Conservation (phyloP, 2,113 vertebrate genomes). For the Myodes glareolus region DNA sequence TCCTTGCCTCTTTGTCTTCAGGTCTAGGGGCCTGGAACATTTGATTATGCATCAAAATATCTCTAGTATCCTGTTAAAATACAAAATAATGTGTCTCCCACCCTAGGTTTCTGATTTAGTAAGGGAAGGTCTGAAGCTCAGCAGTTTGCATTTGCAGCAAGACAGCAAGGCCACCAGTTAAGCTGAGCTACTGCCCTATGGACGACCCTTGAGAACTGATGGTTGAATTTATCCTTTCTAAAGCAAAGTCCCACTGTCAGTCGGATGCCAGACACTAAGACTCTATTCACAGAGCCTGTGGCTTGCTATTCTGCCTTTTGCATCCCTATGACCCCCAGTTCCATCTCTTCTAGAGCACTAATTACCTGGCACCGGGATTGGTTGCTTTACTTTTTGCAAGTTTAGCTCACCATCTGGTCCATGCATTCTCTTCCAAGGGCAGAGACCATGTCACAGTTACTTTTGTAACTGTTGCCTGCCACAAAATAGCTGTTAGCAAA, state of each 20-base stretch:
- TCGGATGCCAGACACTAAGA: background rate
- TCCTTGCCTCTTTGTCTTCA: background rate
- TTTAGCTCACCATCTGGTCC: background rate
- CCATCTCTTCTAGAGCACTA: background rate
- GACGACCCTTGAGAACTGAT: background rate
- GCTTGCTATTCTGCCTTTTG: background rate
- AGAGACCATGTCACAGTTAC: background rate
- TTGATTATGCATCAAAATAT: background rate
- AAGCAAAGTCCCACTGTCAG: background rate
- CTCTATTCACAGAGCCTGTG: background rate
- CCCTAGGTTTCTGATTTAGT: background rate
- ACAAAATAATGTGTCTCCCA: too few relatives aligned
- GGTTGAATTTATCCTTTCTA: background rate
- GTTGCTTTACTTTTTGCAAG: background rate
- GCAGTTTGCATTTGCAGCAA: background rate
- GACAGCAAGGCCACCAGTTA: background rate
- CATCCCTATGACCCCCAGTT: rapidly evolving
- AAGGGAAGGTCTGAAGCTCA: background rate
- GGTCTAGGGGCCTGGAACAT: background rate
- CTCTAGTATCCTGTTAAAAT: background rate
- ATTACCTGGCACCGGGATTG: background rate
- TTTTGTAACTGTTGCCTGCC: background rate
- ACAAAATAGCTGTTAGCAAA: background rate
- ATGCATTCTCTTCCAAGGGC: background rate
- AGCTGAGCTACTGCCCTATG: background rate